Conservation (phyloP, 2,113 vertebrate genomes). For the Notothenia rossii region DNA sequence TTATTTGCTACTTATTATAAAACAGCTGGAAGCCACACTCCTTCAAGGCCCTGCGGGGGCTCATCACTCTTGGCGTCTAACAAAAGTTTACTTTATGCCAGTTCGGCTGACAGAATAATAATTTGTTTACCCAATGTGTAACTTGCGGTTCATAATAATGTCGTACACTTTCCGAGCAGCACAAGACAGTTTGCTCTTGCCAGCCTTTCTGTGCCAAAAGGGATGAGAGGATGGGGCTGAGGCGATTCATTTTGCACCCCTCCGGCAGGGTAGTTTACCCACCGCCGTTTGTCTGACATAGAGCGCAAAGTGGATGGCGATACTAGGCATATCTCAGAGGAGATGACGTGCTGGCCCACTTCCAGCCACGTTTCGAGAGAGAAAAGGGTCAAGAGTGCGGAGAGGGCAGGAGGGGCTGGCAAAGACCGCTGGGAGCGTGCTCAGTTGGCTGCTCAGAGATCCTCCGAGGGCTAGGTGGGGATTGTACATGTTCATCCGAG, state of each 20-base stretch:
- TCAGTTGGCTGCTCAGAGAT: conserved; percentile 46
- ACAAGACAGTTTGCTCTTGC: conserved; percentile 36
- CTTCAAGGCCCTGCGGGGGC: conserved; percentile 21
- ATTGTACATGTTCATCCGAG: conserved; percentile 54
- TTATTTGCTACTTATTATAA: conserved; percentile 25
- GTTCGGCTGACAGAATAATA: conserved; percentile 29
- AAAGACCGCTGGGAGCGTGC: conserved; percentile 44
- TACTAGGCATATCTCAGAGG: conserved; percentile 52
- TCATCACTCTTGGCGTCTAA: conserved; percentile 22
- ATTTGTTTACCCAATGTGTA: conserved; percentile 50
- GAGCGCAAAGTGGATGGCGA: conserved; percentile 45
- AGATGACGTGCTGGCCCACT: conserved; percentile 52
- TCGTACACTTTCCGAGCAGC: conserved; percentile 7
- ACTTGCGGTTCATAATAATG: conserved; percentile 57
- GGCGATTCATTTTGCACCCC: conserved; percentile 58
- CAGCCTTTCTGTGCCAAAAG: conserved; percentile 59
- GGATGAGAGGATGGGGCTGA: conserved; percentile 46
- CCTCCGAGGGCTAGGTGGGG: conserved; percentile 43
- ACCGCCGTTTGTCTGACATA: conserved; percentile 56
- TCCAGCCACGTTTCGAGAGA: conserved; percentile 51
- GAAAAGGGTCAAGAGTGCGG: conserved; percentile 34
- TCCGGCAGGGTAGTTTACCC: conserved; percentile 59
- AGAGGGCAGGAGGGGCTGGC: conserved; percentile 5
- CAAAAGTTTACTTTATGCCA: conserved; percentile 32
- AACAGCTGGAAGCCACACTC: conserved; percentile 42